phyloP scores from a whole-genome alignment of 2,113 vertebrate genomes.

The Cebus imitator region DNA sequence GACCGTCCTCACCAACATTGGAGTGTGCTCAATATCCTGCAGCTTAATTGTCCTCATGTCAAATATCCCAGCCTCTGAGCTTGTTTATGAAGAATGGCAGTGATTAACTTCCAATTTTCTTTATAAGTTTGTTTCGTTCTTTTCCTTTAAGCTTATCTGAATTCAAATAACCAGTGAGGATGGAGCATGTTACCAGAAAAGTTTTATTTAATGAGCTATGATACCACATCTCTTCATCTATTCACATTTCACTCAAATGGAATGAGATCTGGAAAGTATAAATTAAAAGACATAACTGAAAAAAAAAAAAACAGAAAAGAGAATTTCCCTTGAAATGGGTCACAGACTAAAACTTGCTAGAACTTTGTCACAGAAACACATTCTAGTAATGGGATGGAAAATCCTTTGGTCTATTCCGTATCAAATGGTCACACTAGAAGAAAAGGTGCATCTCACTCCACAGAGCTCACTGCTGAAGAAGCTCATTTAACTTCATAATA shows the following conservation, averaged over 20 bases:
- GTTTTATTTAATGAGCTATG: not conserved
- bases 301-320: not conserved
- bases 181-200: not conserved
- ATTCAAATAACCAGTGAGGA: not conserved
- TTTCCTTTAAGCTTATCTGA: not conserved
- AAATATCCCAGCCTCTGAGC: not conserved
- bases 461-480: not conserved
- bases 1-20: not conserved
- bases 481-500: not conserved
- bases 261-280: not conserved
- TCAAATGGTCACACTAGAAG: too few species aligned
- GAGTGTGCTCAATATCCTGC: not conserved
- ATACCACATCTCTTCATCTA: not conserved
- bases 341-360: not conserved
- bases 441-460: rapidly evolving
- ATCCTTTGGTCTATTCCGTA: not conserved
- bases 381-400: rapidly evolving
- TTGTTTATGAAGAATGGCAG: not conserved
- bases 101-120: not conserved
- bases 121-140: not conserved
- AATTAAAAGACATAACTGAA: not conserved
- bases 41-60: not conserved
- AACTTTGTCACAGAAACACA: not conserved
- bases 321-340: not conserved
- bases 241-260: not conserved